A percentile compares a stretch with the other conserved stretches of the same genome.
These are phyloP conservation scores for Drosophila elegans DNA, from an alignment of 1,140 invertebrate genomes.

Conservation along the genomic window DNA sequence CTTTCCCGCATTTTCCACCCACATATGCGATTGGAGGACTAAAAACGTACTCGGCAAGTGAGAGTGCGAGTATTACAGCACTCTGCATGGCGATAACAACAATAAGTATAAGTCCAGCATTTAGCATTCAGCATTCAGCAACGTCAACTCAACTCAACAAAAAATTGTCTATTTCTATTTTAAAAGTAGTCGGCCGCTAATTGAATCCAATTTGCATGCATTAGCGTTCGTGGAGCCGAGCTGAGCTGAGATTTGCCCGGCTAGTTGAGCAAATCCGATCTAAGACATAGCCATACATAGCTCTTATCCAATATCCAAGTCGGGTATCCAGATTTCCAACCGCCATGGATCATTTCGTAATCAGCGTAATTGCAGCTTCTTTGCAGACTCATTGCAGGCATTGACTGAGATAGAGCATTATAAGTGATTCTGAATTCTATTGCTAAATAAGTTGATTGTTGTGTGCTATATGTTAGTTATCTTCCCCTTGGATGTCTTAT, in stretches of 20 bases:
- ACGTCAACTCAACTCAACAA: constrained; percentile 6
- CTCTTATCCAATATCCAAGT: constrained; percentile 9
- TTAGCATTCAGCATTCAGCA: background rate
- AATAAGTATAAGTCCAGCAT: constrained; percentile 1
- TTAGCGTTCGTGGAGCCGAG: constrained; percentile 34
- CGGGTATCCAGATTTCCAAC: background rate
- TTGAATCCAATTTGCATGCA: constrained; percentile 55
- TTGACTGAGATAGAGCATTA: background rate
- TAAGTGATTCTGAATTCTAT: background rate
- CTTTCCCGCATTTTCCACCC: background rate
- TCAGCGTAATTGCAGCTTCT: constrained; percentile 2
- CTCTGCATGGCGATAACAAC: constrained; percentile 14
- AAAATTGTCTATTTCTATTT: constrained; percentile 52
- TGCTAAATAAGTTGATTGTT: background rate
- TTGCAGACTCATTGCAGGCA: constrained; percentile 4
- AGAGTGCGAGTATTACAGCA: constrained; percentile 39
- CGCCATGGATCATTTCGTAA: background rate
- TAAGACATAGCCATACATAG: constrained; percentile 3
- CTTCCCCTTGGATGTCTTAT: background rate
- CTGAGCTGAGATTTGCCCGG: background rate
- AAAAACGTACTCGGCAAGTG: constrained; percentile 7
- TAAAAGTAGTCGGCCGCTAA: constrained; percentile 48
- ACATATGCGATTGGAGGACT: background rate
- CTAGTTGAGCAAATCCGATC: constrained; percentile 7
- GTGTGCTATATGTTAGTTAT: background rate